Evolutionary conservation across 2,888 invertebrate genomes (phyloP), one percentile per base, ranked within the genome.

Genomic region (Leucania comma): DNA sequence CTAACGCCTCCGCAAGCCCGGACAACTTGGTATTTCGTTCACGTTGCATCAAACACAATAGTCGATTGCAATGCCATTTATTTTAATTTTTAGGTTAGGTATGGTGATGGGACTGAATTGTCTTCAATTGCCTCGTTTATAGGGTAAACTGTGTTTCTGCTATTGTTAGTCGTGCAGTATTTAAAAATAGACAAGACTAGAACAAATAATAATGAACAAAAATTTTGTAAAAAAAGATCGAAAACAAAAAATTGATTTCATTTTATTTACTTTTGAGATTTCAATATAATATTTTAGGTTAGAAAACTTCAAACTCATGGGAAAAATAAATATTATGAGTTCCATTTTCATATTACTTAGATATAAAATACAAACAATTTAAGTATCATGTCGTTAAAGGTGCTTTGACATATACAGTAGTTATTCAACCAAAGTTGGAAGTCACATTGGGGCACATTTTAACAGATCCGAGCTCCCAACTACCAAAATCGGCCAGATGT

Each of bases 1-100:
- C 93, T 94, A 93, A 95, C 95, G 95, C 95, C 95, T 95, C 93
- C 95, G 90, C 88, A 91, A 92, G 92, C 92, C 91, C 88, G 83
- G 86, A 82, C 86, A 86, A 83, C 77, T 86, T 86, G 83, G 74
- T 81, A 86, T 85, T 85, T 84, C 68, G 72, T 84, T 78, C 86
- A 85, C 85, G 84, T 84, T 84, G 79, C 51, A 68, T 75, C 73
- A 68, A 85, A 85, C 67, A 85, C 84, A 85, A 84, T 82, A 82
- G 80, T 68, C 73, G 65, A 79, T 81, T 69, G 58, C 69, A 70
- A 70, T 67, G 64, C 51, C 65, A 80, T 76, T 80, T 80, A 78
- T 76, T 84, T 76, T 63, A 74, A 84, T 72, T 80, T 78, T 70
- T 62, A 74, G 68, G 71, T 70, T 73, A 72, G 50, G 68, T 64